Evolutionary conservation across 2,888 invertebrate species (phyloP).

Genomic region (Agriopis aurantiaria): DNA sequence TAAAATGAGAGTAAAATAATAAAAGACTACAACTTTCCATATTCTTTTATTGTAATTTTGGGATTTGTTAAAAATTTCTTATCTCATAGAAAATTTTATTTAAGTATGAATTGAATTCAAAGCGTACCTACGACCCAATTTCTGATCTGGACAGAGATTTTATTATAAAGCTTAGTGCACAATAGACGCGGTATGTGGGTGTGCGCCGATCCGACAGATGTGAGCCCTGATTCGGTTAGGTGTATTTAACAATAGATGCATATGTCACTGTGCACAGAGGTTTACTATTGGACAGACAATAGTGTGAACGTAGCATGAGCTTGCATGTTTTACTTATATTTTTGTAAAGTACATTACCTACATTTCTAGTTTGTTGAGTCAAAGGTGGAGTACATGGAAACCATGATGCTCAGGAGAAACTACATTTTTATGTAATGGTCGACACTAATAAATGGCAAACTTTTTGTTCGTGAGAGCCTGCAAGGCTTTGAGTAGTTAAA

Average conservation of each 20-base stretch:
- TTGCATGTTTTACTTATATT: slow-evolving; percentile 22
- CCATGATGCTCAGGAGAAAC: too few species aligned
- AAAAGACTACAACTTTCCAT: too few species aligned
- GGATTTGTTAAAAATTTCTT: too few species aligned
- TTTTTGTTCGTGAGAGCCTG: too few species aligned
- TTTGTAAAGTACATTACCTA: slow-evolving; percentile 40
- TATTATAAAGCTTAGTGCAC: slow-evolving; percentile 57
- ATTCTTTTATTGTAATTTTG: too few species aligned
- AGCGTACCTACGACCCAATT: slow-evolving; percentile 30
- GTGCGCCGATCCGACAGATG: slow-evolving; percentile 79
- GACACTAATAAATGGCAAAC: too few species aligned
- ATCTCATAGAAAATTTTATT: too few species aligned
- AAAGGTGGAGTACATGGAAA: too few species aligned
- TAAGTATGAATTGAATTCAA: background rate
- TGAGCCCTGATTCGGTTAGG: slow-evolving; percentile 61
- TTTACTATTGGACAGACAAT: slow-evolving; percentile 72
- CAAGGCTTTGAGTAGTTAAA: too few species aligned
- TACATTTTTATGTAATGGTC: too few species aligned
- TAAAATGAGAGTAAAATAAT: too few species aligned
- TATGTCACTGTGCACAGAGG: slow-evolving; percentile 67
- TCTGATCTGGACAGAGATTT: slow-evolving; percentile 19
- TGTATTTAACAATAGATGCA: slow-evolving; percentile 73
- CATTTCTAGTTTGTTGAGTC: background rate
- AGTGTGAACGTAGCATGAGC: slow-evolving; percentile 72
- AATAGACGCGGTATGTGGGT: slow-evolving; percentile 68